Evolutionary conservation across 2,797 vertebrate genomes (phyloP), one percentile per base, ranked within the genome.

Genomic region (Lagocephalus sceleratus): DNA sequence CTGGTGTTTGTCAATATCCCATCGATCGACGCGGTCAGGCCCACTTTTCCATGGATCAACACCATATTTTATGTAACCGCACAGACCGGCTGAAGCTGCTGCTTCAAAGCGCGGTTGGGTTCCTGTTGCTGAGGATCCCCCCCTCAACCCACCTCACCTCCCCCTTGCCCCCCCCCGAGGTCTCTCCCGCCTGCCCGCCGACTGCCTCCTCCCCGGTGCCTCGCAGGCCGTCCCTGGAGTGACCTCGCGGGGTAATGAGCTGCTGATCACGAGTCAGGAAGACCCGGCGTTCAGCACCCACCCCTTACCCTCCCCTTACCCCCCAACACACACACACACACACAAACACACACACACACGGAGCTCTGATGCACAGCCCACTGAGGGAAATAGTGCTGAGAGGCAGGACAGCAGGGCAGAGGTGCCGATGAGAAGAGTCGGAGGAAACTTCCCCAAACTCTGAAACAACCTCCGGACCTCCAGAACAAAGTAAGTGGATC

Each of bases 221-320:
- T 70, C 47, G 82, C 78, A 23, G 75, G 73, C 63, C 38, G 74
- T 91, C 87, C 88, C 88, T 85, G 72, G 84, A 81, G 88, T 90
- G 89, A 92, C 90, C 90, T 92, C 91, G 88, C 78, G 78, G 42
- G 80, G 82, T 90, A 91, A 91, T 91, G 87, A 91, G 87, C 78
- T 86, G 80, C 78, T 86, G 86, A 89, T 88, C 88, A 89, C 84
- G 79, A 91, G 87, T 89, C 88, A 85, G 83, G 80, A 89, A 90
- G 11, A 83, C 73, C 73, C 68, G 12, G 82, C 72, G 83, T 88
- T 87, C 79, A 79, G 82, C 86, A 81, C 70, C 76, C 76, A 77
- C 58, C 62, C 67, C 19, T 19, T 14, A 55, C 68, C 62, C 73
- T 66, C 79, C 73, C 79, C 60, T 70, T 60, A 68, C 51, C 74